Evolutionary conservation across 2,888 invertebrate genomes (phyloP).

Genomic region (Cheiracanthium punctorium): DNA sequence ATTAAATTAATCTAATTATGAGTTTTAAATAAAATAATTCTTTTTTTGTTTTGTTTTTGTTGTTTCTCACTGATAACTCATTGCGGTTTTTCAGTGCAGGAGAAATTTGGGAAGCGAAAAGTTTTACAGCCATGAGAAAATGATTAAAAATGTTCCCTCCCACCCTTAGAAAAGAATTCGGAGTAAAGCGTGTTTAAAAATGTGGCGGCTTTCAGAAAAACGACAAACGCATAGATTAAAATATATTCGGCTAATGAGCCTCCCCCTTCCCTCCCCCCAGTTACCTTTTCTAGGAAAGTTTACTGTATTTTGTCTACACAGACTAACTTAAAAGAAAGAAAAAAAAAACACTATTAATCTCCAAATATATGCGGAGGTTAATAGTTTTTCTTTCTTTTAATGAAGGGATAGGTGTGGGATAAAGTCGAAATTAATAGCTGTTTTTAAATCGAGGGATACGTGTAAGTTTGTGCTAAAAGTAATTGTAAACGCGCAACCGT

Average conservation of each 20-base stretch:
- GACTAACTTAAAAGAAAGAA: too few relatives aligned
- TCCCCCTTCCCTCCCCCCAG: not conserved
- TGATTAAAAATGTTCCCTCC: not conserved
- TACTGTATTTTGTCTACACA: too few relatives aligned
- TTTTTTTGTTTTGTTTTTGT: not conserved
- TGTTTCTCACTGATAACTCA: not conserved
- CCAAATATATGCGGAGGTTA: too few relatives aligned
- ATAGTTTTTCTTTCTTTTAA: too few relatives aligned
- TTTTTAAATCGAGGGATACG: too few relatives aligned
- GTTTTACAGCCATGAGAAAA: not conserved
- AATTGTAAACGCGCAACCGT: too few relatives aligned
- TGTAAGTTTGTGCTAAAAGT: too few relatives aligned
- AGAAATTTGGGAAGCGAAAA: not conserved
- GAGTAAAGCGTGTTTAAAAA: not conserved
- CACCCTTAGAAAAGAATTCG: not conserved
- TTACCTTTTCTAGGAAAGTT: not conserved
- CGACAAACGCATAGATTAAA: not conserved
- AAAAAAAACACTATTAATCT: too few relatives aligned
- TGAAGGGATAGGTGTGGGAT: too few relatives aligned
- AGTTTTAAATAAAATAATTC: constrained; percentile 28
- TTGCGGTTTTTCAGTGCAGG: not conserved
- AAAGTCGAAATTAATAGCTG: too few relatives aligned
- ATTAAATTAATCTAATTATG: constrained; percentile 64
- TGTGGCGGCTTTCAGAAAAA: not conserved
- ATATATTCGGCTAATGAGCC: not conserved